These are phyloP conservation scores for Hemithea aestivaria DNA, from an alignment of 2,888 invertebrate genomes.

Conservation along the genomic window DNA sequence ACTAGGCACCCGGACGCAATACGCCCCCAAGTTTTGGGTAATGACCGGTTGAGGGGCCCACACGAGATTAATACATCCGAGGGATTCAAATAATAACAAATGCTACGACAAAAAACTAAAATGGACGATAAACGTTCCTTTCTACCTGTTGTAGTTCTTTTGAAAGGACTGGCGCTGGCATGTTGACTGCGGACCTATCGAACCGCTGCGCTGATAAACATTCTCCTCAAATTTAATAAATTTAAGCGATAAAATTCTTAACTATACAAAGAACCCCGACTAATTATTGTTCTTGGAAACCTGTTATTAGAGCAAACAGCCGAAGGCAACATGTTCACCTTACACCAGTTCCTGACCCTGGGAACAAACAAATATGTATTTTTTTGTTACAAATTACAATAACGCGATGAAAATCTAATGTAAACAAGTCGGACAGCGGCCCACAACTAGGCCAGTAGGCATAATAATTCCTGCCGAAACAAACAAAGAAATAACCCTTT, in stretches of 20 bases:
- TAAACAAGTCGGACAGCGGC: constrained; percentile 31
- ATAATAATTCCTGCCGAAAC: constrained; percentile 28
- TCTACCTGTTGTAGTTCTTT: constrained; percentile 61
- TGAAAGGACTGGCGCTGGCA: constrained; percentile 30
- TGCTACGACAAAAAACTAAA: constrained; percentile 71
- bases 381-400: constrained; percentile 30
- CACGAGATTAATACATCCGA: constrained; percentile 75
- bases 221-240: constrained; percentile 74
- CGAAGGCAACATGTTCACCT: constrained; percentile 34
- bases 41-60: constrained; percentile 71
- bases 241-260: constrained; percentile 68
- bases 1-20: constrained; percentile 72
- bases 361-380: constrained; percentile 43
- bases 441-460: constrained; percentile 29
- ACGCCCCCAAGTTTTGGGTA: constrained; percentile 75
- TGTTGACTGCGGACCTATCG: constrained; percentile 39
- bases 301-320: constrained; percentile 61
- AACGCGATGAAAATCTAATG: constrained; percentile 35
- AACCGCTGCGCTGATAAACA: constrained; percentile 62
- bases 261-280: constrained; percentile 59
- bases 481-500: constrained; percentile 23
- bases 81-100: constrained; percentile 71
- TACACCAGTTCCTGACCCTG: constrained; percentile 27
- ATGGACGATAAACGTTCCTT: constrained; percentile 66
- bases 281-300: constrained; percentile 70